Evolutionary conservation across 1,140 invertebrate species (phyloP).

Genomic region (Lucilia cuprina): DNA sequence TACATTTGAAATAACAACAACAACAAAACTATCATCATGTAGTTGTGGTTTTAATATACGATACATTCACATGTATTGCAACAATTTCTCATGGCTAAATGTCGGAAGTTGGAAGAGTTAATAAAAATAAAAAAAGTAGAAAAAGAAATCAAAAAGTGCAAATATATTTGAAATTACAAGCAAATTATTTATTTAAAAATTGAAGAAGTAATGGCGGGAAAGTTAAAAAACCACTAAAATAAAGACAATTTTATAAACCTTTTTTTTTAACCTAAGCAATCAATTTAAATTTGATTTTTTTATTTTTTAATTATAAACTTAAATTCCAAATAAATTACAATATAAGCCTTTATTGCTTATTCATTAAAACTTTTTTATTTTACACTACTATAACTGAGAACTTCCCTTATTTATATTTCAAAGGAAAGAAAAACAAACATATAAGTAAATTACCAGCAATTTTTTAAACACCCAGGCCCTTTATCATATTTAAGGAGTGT

Average conservation of each 20-base stretch:
- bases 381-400: too few relatives aligned
- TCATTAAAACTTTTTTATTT: too few relatives aligned
- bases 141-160: background rate
- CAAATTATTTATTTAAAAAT: background rate
- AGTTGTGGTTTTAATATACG: background rate
- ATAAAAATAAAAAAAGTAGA: background rate
- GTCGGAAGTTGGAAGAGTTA: constrained; percentile 16
- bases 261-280: too few relatives aligned
- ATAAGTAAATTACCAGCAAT: too few relatives aligned
- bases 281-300: too few relatives aligned
- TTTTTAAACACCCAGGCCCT: background rate
- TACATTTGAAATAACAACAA: background rate
- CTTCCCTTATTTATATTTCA: too few relatives aligned
- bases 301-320: too few relatives aligned
- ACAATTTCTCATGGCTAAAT: constrained; percentile 24
- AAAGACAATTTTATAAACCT: too few relatives aligned
- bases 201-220: background rate
- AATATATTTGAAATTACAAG: background rate
- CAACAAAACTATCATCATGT: background rate
- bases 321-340: too few relatives aligned
- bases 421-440: too few relatives aligned
- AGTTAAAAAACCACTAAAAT: too few relatives aligned
- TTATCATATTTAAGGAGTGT: background rate
- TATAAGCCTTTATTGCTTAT: too few relatives aligned
- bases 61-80: background rate